These are phyloP conservation scores for Rhinolophus ferrumequinum DNA, from an alignment of 2,113 vertebrate genomes.

Conservation along the genomic window DNA sequence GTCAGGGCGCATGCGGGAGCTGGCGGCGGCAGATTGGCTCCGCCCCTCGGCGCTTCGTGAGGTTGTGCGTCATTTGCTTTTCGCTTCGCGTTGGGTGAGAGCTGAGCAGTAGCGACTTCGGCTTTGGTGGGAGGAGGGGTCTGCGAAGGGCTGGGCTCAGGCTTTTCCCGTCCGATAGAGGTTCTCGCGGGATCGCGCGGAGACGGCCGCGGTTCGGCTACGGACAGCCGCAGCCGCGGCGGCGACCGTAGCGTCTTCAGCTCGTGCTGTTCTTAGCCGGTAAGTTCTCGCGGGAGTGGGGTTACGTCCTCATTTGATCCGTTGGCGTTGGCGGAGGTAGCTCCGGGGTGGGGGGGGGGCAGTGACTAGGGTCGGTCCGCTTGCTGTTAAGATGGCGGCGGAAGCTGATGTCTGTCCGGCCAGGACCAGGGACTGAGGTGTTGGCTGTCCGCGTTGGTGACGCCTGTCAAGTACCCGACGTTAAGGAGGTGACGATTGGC, in stretches of 20 bases:
- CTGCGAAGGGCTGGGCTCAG: slow-evolving; percentile 65
- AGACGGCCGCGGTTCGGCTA: slow-evolving; percentile 45
- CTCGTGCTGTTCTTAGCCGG: slow-evolving; percentile 50
- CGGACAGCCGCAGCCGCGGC: slow-evolving; percentile 57
- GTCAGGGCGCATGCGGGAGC: slow-evolving; percentile 55
- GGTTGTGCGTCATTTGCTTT: slow-evolving; percentile 77
- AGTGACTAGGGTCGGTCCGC: slow-evolving; percentile 71
- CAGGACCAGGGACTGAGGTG: slow-evolving; percentile 26
- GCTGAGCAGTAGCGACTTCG: slow-evolving; percentile 34
- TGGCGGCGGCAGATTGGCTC: slow-evolving; percentile 44
- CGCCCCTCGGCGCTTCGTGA: slow-evolving; percentile 63
- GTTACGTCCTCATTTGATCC: slow-evolving; percentile 70
- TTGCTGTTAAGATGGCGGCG: slow-evolving; percentile 83
- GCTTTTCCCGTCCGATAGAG: slow-evolving; percentile 48
- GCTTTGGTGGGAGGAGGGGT: slow-evolving; percentile 67
- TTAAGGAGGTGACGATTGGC: slow-evolving; percentile 60
- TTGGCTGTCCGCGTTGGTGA: slow-evolving; percentile 65
- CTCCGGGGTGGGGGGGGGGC: not conserved
- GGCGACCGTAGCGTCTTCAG: slow-evolving; percentile 25
- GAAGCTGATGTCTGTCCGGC: slow-evolving; percentile 58
- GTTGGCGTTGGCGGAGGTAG: slow-evolving; percentile 53
- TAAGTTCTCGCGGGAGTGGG: slow-evolving; percentile 77
- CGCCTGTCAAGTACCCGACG: slow-evolving; percentile 34
- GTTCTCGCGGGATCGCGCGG: slow-evolving; percentile 75
- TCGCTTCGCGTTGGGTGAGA: slow-evolving; percentile 65